Conservation (phyloP, 2,113 vertebrate genomes). For the Ploceus nigricollis region DNA sequence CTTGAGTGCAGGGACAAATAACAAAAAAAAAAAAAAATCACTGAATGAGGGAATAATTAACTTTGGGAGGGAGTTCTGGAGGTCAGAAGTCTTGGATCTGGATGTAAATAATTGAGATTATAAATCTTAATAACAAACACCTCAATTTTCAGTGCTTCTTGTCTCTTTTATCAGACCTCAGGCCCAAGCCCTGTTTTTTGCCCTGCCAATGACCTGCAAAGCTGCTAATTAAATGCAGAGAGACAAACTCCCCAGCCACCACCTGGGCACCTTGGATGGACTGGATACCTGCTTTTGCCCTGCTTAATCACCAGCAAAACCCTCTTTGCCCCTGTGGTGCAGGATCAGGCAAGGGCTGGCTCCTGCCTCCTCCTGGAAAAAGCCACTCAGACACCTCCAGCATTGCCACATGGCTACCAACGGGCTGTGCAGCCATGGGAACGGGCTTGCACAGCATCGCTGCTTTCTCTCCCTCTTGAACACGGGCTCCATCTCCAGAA, state of each 20-base stretch:
- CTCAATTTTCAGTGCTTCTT: background rate
- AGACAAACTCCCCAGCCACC: background rate
- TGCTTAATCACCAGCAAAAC: background rate
- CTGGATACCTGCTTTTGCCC: background rate
- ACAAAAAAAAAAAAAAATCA: background rate
- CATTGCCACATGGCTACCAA: fast-evolving
- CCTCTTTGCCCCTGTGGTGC: background rate
- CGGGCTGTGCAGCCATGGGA: background rate
- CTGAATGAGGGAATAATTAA: background rate
- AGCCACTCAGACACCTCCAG: background rate
- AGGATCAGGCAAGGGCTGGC: background rate
- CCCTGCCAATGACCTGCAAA: background rate
- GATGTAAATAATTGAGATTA: background rate
- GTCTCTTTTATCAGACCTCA: background rate
- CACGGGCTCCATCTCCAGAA: background rate
- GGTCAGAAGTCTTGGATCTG: background rate
- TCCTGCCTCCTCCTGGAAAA: background rate
- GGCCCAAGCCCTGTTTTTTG: background rate
- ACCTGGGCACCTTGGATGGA: background rate
- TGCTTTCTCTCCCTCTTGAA: background rate
- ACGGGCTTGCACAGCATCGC: background rate
- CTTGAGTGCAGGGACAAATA: background rate
- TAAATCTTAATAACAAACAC: background rate
- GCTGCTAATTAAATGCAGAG: background rate
- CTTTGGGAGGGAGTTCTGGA: background rate